phyloP scores from a whole-genome alignment of 2,888 invertebrate species.

The Strigamia crassipes region DNA sequence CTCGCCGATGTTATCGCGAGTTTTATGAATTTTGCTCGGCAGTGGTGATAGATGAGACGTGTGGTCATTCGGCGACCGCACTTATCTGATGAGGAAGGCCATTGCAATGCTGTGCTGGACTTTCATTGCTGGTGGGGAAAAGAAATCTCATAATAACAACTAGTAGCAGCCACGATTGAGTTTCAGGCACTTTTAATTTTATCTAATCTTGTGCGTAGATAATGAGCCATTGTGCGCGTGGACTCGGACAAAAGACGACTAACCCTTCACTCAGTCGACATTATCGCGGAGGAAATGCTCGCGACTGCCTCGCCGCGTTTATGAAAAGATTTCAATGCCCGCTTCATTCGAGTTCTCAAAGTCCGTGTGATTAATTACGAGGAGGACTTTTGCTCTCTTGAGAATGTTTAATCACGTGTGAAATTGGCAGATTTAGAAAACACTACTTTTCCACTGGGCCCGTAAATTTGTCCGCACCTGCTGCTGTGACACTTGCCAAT shows the following conservation, averaged over 20 bases:
- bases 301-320: background rate
- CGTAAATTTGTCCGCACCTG: conserved; percentile 10
- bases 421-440: conserved; percentile 46
- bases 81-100: conserved; percentile 21
- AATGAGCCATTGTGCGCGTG: background rate
- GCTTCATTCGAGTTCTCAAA: background rate
- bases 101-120: background rate
- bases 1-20: conserved; percentile 4
- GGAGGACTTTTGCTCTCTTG: background rate
- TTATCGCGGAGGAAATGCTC: conserved; percentile 10
- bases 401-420: conserved; percentile 47
- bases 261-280: conserved; percentile 21
- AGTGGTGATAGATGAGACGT: conserved; percentile 16
- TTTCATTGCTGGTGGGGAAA: conserved; percentile 13
- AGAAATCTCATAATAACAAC: conserved; percentile 16
- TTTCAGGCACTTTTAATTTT: conserved; percentile 17
- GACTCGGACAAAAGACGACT: conserved; percentile 21
- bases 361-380: background rate
- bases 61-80: conserved; percentile 16
- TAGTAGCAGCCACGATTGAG: conserved; percentile 11
- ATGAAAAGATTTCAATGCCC: background rate
- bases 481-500: background rate
- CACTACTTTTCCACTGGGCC: background rate
- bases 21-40: conserved; percentile 21
- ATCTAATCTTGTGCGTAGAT: conserved; percentile 21